Evolutionary conservation across 2,113 vertebrate genomes (phyloP).

Genomic region (Amazona guildingii): DNA sequence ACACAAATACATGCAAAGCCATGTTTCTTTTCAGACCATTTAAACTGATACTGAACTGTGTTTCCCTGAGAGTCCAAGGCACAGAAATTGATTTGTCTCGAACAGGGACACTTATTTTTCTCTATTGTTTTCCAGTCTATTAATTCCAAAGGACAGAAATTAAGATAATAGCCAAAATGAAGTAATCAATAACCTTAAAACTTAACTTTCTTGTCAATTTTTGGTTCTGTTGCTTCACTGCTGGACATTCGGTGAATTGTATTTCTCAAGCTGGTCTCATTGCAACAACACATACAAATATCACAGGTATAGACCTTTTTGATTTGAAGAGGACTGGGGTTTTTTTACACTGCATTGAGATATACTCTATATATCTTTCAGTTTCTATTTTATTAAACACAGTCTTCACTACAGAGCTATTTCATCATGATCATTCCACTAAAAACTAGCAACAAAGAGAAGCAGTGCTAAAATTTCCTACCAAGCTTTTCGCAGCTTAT

Average conservation of each 20-base stretch:
- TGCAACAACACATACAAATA: background rate
- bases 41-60: background rate
- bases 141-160: background rate
- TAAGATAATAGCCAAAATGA: background rate
- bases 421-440: background rate
- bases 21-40: background rate
- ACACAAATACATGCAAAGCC: background rate
- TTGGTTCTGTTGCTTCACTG: background rate
- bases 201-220: background rate
- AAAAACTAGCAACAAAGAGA: background rate
- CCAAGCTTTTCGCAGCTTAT: background rate
- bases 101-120: background rate
- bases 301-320: rapidly evolving
- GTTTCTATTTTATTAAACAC: background rate
- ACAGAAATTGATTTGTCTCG: background rate
- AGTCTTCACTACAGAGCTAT: background rate
- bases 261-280: background rate
- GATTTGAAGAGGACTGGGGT: rapidly evolving
- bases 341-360: background rate
- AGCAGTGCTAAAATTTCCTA: background rate
- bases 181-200: background rate
- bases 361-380: background rate
- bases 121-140: background rate
- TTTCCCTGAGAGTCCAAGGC: background rate
- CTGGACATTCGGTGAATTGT: background rate